Base-by-base conservation (phyloP, 1,140 invertebrate genomes). In the Pseudomyrmex pallidus region DNA sequence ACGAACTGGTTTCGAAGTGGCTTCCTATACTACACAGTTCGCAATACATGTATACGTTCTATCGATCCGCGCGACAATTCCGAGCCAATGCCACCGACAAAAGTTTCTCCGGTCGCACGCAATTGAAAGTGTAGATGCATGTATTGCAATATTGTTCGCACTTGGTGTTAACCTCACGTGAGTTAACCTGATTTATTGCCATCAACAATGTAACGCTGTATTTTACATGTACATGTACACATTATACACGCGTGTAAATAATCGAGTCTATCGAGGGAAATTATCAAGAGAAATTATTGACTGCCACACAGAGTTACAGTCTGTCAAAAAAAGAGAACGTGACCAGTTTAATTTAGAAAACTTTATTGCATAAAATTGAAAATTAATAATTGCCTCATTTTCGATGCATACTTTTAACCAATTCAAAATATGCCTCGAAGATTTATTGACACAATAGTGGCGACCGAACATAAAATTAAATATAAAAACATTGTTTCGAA, bases 11-110 rank as follows among this genome's bases (percentile, higher is more conserved):
- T 70, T 17, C n/a, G 76, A 80, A 61, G 66, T 72, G 66, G 54
- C 56, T 80, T 80, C 76, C 54, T 59, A 46, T 15, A 10, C 17
- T 0, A 50, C 35, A 66, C 35, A 59, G n/a, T 50, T 70, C 44
- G 59, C 52, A 25, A 59, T 50, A 70, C 44, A 44, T 72, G 13
- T 46, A 25, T 68, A 72, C n/a, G 12, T 68, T 80, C 7, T 46
- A 77, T 77, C 54, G 66, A 80, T 80, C 66, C 66, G 17, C 44
- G 3, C 50, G 22, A 46, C 44, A 70, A 80, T 80, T 59, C 20
- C 12, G 66, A 64, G 74, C 25, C 35, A 22, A 48, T 35, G 66
- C 44, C 20, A 70, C 20, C 10, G 63, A 68, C 52, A 8, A 46
- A 70, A 78, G 44, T 80, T 80, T 50, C 22, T n/a, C 67, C 15